A percentile compares a stretch with the other conserved stretches of the same genome.
These are phyloP conservation scores for Nanger granti DNA, from an alignment of 2,113 vertebrate species.

Conservation along the genomic window DNA sequence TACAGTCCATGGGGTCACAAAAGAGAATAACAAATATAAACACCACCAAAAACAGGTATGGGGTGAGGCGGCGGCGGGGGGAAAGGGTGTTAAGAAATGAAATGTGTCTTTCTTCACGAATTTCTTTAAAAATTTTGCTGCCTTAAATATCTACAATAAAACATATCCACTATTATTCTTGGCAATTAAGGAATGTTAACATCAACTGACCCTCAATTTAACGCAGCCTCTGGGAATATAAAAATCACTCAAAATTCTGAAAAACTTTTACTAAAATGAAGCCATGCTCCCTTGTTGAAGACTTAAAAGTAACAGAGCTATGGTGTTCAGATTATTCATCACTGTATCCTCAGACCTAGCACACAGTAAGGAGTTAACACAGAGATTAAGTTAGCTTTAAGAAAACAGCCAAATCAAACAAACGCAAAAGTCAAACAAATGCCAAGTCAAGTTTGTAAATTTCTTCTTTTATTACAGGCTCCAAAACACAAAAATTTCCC, in stretches of 20 bases:
- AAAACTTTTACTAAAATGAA: background rate
- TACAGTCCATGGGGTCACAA: background rate
- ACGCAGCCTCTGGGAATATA: background rate
- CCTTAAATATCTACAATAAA: background rate
- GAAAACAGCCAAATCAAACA: background rate
- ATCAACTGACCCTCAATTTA: background rate
- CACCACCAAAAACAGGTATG: background rate
- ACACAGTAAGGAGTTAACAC: background rate
- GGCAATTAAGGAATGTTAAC: background rate
- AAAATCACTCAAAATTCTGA: background rate
- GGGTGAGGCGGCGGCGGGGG: rapidly evolving
- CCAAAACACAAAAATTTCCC: background rate
- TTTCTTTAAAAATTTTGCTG: background rate
- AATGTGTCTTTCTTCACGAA: background rate
- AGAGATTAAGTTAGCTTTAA: background rate
- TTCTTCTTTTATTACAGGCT: background rate
- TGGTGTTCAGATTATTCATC: background rate
- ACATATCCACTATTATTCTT: background rate
- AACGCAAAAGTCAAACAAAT: background rate
- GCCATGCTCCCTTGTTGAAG: background rate
- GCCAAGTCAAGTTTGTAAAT: background rate
- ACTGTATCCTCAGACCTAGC: background rate
- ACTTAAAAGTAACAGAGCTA: background rate
- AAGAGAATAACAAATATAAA: background rate
- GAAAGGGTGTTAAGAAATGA: background rate